Conservation (phyloP, 2,797 vertebrate species). For the Gambusia yucatana region DNA sequence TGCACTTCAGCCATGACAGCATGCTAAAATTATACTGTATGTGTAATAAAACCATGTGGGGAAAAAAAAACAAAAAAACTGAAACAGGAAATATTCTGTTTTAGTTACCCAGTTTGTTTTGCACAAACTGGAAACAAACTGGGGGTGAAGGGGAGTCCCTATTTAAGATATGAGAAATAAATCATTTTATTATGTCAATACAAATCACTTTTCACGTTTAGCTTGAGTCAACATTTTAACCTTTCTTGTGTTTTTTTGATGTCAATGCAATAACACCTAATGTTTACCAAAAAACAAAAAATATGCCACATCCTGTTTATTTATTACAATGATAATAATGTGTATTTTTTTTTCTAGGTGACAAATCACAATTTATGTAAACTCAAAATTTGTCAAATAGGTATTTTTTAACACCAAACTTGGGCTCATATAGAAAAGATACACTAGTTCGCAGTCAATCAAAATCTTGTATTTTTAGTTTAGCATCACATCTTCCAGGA, state of each 20-base stretch:
- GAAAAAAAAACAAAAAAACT: not conserved
- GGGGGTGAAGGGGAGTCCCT: too few species aligned
- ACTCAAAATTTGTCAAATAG: not conserved
- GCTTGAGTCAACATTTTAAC: not conserved
- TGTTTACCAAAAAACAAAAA: not conserved
- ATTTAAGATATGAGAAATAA: not conserved
- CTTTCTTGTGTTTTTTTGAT: not conserved
- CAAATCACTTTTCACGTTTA: not conserved
- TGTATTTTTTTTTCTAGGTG: not conserved
- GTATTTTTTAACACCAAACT: not conserved
- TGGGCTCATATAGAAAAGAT: not conserved
- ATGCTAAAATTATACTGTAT: not conserved
- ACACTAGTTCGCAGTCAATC: not conserved
- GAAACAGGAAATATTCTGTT: not conserved
- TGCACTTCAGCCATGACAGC: not conserved
- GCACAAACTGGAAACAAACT: not conserved
- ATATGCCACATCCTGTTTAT: not conserved
- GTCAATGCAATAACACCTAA: not conserved
- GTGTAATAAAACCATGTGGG: not conserved
- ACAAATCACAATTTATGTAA: not conserved
- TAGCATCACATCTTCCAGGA: not conserved
- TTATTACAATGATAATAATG: not conserved
- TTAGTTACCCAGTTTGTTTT: not conserved
- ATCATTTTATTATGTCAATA: not conserved
- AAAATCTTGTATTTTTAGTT: not conserved